Conservation (phyloP, 1,140 invertebrate genomes). For the Potamilus streckersoni region DNA sequence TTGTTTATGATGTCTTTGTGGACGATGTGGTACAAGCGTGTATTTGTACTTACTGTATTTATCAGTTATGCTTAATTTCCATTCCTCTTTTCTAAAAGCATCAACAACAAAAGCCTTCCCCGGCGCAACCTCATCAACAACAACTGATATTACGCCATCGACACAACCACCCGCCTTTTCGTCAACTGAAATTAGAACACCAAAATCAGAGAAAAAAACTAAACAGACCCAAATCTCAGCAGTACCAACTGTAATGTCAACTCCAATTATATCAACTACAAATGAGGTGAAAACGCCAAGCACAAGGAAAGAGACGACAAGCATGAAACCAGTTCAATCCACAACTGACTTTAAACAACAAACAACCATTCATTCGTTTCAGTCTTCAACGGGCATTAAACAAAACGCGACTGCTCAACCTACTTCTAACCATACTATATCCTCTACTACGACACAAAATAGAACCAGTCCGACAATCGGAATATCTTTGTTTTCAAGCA, state of each 20-base stretch:
- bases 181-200: conserved; percentile 1
- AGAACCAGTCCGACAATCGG: too few relatives aligned
- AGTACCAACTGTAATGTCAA: neutral
- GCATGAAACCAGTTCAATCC: neutral
- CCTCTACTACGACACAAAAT: neutral
- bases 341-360: neutral
- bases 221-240: neutral
- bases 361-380: neutral
- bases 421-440: neutral
- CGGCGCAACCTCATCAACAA: neutral
- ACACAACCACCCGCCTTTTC: conserved; percentile 4
- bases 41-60: too few relatives aligned
- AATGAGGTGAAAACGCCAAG: neutral
- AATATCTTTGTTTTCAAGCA: too few relatives aligned
- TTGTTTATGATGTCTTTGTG: neutral
- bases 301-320: neutral
- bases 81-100: neutral
- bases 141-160: conserved; percentile 5
- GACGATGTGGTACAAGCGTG: neutral
- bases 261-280: neutral
- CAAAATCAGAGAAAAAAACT: neutral
- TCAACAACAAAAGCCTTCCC: conserved; percentile 4
- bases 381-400: neutral
- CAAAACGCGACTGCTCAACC: neutral
- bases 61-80: too few relatives aligned